Conservation (phyloP, 2,888 invertebrate species). For the Cordylochernes scorpioides region DNA sequence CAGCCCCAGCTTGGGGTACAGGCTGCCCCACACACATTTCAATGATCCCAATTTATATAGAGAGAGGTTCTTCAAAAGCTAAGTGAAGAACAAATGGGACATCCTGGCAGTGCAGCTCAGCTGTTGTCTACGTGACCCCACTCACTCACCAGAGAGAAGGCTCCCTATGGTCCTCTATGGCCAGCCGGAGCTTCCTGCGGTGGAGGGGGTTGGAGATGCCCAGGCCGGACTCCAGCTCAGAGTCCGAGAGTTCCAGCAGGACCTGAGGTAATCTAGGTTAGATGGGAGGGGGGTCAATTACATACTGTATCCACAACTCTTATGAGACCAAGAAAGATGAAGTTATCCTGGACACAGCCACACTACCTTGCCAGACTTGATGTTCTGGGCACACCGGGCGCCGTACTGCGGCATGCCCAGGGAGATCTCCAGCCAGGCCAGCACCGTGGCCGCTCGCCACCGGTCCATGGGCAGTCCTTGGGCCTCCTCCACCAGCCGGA, state of each 20-base stretch:
- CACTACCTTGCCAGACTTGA: slow-evolving; percentile 74
- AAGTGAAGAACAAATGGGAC: no score
- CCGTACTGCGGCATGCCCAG: slow-evolving; percentile 84
- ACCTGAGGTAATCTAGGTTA: slow-evolving; percentile 31
- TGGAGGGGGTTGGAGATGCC: slow-evolving; percentile 80
- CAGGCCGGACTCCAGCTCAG: slow-evolving; percentile 64
- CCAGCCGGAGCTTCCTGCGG: slow-evolving; percentile 64
- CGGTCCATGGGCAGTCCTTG: slow-evolving; percentile 49
- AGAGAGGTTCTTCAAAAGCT: no score
- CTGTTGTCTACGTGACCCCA: no score
- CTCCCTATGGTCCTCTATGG: slow-evolving; percentile 70
- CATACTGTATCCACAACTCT: not conserved
- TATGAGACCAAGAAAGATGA: no score
- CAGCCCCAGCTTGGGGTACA: slow-evolving; percentile 61
- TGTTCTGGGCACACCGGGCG: slow-evolving; percentile 62
- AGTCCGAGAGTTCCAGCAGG: slow-evolving; percentile 63
- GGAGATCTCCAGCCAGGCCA: slow-evolving; percentile 78
- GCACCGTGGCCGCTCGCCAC: slow-evolving; percentile 73
- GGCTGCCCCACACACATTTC: no score
- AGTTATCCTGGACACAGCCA: not conserved
- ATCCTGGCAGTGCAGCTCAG: no score
- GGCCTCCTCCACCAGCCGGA: slow-evolving; percentile 45
- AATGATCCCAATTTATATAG: no score
- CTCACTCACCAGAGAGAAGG: slow-evolving; percentile 47
- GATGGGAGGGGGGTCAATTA: not conserved